Evolutionary conservation across 2,888 invertebrate species (phyloP).

Genomic region (Troglohyphantes excavatus): DNA sequence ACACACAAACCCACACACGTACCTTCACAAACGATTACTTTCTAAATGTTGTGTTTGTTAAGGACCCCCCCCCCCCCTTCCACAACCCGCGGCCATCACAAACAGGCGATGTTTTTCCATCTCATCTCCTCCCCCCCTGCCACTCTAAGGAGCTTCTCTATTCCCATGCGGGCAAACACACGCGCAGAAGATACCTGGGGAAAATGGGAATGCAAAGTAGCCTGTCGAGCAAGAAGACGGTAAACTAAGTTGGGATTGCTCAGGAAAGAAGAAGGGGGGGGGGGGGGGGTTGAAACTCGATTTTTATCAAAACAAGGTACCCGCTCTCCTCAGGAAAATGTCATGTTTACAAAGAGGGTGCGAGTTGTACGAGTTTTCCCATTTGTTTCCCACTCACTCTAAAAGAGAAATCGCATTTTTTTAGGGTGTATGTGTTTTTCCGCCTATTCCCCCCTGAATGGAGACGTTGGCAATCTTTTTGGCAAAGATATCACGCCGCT

Average conservation of each 20-base stretch:
- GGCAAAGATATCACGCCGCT: not conserved
- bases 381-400: slow-evolving; percentile 37
- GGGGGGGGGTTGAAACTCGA: slow-evolving; percentile 27
- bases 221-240: slow-evolving; percentile 32
- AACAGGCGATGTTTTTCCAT: not conserved
- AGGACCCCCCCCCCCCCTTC: not conserved
- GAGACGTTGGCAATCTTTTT: not conserved
- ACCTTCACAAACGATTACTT: not conserved
- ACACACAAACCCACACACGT: not conserved
- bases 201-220: slow-evolving; percentile 62
- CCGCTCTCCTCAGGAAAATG: slow-evolving; percentile 28
- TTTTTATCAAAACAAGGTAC: slow-evolving; percentile 42
- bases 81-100: not conserved
- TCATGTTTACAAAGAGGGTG: slow-evolving; percentile 58
- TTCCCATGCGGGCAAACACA: not conserved
- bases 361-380: slow-evolving; percentile 34
- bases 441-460: not conserved
- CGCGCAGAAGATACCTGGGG: not conserved
- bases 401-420: slow-evolving; percentile 26
- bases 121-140: not conserved
- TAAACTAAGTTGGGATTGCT: slow-evolving; percentile 47
- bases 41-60: not conserved
- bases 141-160: not conserved
- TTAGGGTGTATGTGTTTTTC: not conserved
- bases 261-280: not conserved